These are phyloP conservation scores for Coregonus sp. DNA, from an alignment of 2,797 vertebrate species.

Conservation along the genomic window DNA sequence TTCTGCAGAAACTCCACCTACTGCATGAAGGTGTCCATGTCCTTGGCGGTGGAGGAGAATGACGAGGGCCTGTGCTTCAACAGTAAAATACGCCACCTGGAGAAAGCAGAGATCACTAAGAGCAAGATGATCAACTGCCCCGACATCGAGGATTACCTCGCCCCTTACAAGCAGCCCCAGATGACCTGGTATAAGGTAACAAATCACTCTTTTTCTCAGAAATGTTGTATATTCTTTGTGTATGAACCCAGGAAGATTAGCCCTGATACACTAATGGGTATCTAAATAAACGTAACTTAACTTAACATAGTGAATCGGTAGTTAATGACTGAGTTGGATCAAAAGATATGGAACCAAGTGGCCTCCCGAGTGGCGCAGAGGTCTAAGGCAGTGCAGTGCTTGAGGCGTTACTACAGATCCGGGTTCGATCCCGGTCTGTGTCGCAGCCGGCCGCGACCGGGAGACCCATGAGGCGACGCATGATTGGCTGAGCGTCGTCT, in stretches of 20 bases:
- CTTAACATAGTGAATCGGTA: no score
- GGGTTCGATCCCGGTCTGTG: no score
- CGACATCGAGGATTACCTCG: slow-evolving; percentile 91
- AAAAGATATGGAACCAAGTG: not conserved
- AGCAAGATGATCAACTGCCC: slow-evolving; percentile 92
- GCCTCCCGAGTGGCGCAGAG: no score
- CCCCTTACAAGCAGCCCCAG: slow-evolving; percentile 83
- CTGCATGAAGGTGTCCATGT: slow-evolving; percentile 99
- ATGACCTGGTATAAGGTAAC: slow-evolving; percentile 97
- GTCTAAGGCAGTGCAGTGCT: no score
- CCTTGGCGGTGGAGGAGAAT: slow-evolving; percentile 90
- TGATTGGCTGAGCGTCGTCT: no score
- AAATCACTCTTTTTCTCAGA: not conserved
- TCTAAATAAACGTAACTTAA: not conserved
- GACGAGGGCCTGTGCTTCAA: slow-evolving; percentile 93
- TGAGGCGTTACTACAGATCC: no score
- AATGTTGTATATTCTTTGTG: not conserved
- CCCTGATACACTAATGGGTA: not conserved
- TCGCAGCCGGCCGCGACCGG: no score
- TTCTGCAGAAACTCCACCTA: slow-evolving; percentile 89
- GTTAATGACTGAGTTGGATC: no score
- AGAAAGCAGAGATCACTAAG: slow-evolving; percentile 94
- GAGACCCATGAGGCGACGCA: no score
- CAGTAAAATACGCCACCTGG: slow-evolving; percentile 89
- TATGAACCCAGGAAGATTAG: not conserved